Evolutionary conservation across 2,797 vertebrate species (phyloP), one percentile per base, ranked within the genome.

Genomic region (Acrossocheilus wenchowensis): DNA sequence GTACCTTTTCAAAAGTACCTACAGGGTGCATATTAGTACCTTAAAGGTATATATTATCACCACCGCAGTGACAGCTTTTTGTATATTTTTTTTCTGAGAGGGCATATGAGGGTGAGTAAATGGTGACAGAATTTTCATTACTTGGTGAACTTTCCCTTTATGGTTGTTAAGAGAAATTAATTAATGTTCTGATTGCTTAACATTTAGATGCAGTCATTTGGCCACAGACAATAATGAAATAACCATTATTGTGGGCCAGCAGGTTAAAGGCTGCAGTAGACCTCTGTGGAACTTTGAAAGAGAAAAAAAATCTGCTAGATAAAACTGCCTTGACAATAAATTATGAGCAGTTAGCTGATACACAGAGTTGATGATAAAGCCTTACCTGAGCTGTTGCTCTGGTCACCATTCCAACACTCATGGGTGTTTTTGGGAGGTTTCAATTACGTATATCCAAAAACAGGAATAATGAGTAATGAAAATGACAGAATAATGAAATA

Each of bases 371-470:
- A 83, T 43, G 12, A 11, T 66, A 21, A 54, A 54, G 26, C 60
- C 94, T 94, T 92, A 95, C 94, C 95, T 95, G 95, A 52, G 93
- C 92, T 84, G 92, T 72, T 74, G 91, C 93, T 92, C 94, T 93
- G 0, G 91, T 92, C 89, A 93, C 93, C 93, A 94, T 94, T 86
- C 88, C 91, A 89, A 89, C 52, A 48, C 89, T 95, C 94, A 94
- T 93, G 86, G 89, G 88, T 88, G 87, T 87, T 41, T 90, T 81
- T 74, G 34, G 9, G 60, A 34, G 60, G 52, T 39, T 48, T 17
- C 43, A 72, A 11, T 54, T 41, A 52, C 50, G 54, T 74, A 78
- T 41, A 81, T 80, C 68, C 66, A 78, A 43, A 73, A 60, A 17
- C 23, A 41, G 73, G 60, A 62, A 26, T 26, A 62, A 62, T 62